Conservation (phyloP, 2,113 vertebrate species). For the Sylvietta virens region DNA sequence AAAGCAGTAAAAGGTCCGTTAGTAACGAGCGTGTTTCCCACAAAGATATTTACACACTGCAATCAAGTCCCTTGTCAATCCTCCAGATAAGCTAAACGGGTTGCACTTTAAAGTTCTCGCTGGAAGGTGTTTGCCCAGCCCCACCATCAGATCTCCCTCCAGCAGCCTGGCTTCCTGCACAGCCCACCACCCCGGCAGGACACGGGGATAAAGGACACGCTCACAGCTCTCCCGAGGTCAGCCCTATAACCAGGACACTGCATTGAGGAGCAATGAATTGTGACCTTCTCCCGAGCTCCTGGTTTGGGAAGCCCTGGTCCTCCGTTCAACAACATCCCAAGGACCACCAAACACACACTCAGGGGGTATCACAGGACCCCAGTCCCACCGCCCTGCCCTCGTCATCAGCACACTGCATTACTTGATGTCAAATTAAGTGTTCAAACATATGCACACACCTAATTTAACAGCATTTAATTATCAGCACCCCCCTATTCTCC, state of each 20-base stretch:
- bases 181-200: neutral
- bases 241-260: fast-evolving
- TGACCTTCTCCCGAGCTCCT: neutral
- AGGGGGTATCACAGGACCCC: fast-evolving
- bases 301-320: neutral
- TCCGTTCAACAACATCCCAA: neutral
- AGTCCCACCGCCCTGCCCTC: neutral
- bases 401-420: fast-evolving
- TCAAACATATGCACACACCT: neutral
- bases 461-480: neutral
- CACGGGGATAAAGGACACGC: fast-evolving
- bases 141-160: neutral
- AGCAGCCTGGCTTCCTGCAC: neutral
- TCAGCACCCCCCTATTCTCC: neutral
- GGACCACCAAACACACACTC: neutral
- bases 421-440: neutral
- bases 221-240: neutral
- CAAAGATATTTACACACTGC: constrained; percentile 45
- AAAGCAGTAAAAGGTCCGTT: constrained; percentile 37
- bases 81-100: constrained; percentile 50
- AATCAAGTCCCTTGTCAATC: constrained; percentile 48
- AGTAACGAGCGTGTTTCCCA: neutral
- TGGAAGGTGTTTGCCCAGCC: constrained; percentile 47
- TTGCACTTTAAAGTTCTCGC: constrained; percentile 39
- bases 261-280: fast-evolving